These are phyloP conservation scores for Hemicentrotus pulcherrimus DNA, from an alignment of 35 echinoderm and acorn worm genomes.

Conservation along the genomic window DNA sequence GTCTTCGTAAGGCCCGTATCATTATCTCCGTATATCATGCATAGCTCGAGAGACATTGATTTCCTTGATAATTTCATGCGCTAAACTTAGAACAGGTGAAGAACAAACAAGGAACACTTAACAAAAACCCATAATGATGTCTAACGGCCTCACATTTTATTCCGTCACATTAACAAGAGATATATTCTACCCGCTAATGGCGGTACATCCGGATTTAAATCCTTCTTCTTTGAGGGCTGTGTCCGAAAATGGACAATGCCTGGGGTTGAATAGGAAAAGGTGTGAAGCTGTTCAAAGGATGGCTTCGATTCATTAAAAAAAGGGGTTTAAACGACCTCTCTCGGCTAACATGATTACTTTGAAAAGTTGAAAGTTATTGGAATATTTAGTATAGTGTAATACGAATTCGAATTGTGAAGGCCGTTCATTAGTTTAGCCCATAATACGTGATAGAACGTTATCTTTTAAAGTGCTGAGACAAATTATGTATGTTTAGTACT, in stretches of 20 bases:
- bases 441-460: too few species aligned
- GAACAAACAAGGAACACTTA: not conserved
- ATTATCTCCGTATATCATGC: not conserved
- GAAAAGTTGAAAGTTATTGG: not conserved
- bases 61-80: not conserved
- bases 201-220: not conserved
- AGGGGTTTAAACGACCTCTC: not conserved
- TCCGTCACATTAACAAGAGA: not conserved
- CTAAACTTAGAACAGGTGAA: not conserved
- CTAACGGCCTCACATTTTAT: not conserved
- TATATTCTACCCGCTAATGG: conserved; percentile 1
- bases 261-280: not conserved
- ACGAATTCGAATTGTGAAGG: too few species aligned
- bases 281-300: not conserved
- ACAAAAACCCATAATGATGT: not conserved
- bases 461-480: too few species aligned
- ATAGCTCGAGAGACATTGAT: not conserved
- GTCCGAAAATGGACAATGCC: not conserved
- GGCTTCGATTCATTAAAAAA: not conserved
- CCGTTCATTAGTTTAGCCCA: too few species aligned
- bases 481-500: too few species aligned
- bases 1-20: not conserved
- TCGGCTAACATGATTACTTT: not conserved
- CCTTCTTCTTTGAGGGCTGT: not conserved
- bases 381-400: too few species aligned